These are phyloP conservation scores for Thamnaconus septentrionalis DNA, from an alignment of 2,113 vertebrate species.

Conservation along the genomic window DNA sequence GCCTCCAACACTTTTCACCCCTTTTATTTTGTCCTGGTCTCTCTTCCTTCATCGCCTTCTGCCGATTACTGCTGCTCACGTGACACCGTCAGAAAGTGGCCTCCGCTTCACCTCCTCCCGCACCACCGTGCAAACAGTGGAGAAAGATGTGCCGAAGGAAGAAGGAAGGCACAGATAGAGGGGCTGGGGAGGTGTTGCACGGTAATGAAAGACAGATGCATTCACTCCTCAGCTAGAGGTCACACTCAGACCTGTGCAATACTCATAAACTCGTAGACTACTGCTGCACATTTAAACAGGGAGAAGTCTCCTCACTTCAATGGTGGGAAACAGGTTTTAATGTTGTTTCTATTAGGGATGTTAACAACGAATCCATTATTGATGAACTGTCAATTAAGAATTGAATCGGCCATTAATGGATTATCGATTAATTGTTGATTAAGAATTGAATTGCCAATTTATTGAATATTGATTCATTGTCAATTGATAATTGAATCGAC, in stretches of 20 bases:
- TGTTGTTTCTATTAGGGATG: too few relatives aligned
- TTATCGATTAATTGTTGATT: too few relatives aligned
- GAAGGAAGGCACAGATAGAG: neutral
- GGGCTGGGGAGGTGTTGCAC: conserved; percentile 16
- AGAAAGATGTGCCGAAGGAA: conserved; percentile 20
- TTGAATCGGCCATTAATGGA: too few relatives aligned
- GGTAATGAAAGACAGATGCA: conserved; percentile 55
- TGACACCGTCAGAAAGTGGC: conserved; percentile 49
- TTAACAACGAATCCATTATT: too few relatives aligned
- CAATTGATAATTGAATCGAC: too few relatives aligned
- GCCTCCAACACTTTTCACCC: neutral
- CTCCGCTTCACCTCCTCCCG: conserved; percentile 52
- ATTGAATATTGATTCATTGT: too few relatives aligned
- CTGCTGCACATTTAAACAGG: too few relatives aligned
- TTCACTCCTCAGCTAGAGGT: conserved; percentile 6
- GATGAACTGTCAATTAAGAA: too few relatives aligned
- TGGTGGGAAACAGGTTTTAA: too few relatives aligned
- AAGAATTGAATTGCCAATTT: too few relatives aligned
- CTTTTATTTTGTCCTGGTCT: neutral
- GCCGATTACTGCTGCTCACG: conserved; percentile 4
- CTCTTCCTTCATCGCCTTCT: neutral
- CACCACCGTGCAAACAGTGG: conserved; percentile 54
- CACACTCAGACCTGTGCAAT: conserved; percentile 7
- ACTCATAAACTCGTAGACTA: conserved; percentile 5
- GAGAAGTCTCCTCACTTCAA: too few relatives aligned